Percentiles rank a stretch among this genome's conserved stretches.
These are phyloP conservation scores for Drosophila colorata DNA, from an alignment of 2,888 invertebrate species.

Conservation along the genomic window DNA sequence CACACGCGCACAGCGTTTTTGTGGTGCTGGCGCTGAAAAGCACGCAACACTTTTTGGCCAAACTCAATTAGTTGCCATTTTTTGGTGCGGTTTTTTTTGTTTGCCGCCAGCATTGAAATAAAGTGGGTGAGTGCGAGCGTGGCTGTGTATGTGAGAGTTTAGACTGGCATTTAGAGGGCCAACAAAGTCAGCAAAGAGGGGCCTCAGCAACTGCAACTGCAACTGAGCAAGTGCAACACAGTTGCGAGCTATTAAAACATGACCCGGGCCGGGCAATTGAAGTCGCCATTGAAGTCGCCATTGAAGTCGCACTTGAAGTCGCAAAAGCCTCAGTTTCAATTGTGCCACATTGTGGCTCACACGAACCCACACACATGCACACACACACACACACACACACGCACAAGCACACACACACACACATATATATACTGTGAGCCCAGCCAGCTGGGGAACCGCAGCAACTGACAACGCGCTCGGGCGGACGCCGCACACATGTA, in stretches of 20 bases:
- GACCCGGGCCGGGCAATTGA: conserved; percentile 32
- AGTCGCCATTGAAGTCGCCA: conserved; percentile 55
- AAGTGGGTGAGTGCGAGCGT: not conserved
- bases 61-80: conserved; percentile 67
- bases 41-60: conserved; percentile 52
- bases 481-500: conserved; percentile 13
- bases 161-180: conserved; percentile 36
- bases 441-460: conserved; percentile 14
- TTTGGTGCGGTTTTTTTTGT: conserved; percentile 34
- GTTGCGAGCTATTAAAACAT: conserved; percentile 54
- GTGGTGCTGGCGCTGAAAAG: conserved; percentile 39
- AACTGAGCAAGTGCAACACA: conserved; percentile 48
- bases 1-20: conserved; percentile 17
- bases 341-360: conserved; percentile 43
- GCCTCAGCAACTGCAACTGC: conserved; percentile 16
- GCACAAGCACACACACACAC: conserved; percentile 5
- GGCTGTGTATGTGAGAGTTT: conserved; percentile 6
- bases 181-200: conserved; percentile 42
- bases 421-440: not conserved
- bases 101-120: conserved; percentile 17
- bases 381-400: conserved; percentile 14
- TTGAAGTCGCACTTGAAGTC: conserved; percentile 53
- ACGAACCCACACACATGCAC: conserved; percentile 3
- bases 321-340: conserved; percentile 43
- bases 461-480: conserved; percentile 9